phyloP scores from a whole-genome alignment of 2,113 vertebrate genomes.

The Aepyceros melampus region DNA sequence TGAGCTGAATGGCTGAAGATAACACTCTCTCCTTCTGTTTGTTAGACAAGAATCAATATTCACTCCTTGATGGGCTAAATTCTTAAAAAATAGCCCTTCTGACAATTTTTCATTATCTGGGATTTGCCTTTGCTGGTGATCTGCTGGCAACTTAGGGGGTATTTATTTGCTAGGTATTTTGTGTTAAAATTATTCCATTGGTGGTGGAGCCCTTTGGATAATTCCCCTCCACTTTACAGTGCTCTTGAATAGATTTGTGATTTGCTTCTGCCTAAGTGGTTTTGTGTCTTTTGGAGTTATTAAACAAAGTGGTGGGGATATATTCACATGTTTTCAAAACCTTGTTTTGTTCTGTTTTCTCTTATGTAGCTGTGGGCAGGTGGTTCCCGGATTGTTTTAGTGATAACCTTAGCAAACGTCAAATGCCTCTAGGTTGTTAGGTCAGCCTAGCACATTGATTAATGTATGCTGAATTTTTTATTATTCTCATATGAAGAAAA shows the following conservation, averaged over 20 bases:
- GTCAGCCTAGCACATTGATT: constrained; percentile 26
- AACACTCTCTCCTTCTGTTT: constrained; percentile 86
- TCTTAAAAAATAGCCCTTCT: constrained; percentile 89
- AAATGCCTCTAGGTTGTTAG: background rate
- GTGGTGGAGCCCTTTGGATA: constrained; percentile 75
- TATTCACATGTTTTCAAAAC: background rate
- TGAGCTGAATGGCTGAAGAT: constrained; percentile 82
- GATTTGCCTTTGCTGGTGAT: constrained; percentile 83
- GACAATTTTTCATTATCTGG: constrained; percentile 85
- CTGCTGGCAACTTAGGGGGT: constrained; percentile 70
- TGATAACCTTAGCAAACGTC: background rate
- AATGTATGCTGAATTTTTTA: background rate
- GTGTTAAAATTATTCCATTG: constrained; percentile 76
- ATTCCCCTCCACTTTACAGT: constrained; percentile 54
- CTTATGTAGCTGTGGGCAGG: background rate
- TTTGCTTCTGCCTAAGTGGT: constrained; percentile 58
- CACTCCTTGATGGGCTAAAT: constrained; percentile 90
- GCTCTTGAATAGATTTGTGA: constrained; percentile 16
- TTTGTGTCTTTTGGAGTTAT: constrained; percentile 39
- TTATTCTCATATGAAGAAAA: constrained; percentile 22
- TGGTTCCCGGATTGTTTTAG: background rate
- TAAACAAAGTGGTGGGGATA: background rate
- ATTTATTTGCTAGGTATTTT: constrained; percentile 79
- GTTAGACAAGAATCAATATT: constrained; percentile 91
- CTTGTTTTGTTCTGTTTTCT: background rate